These are phyloP conservation scores for Elephantulus edwardii DNA, from an alignment of 2,113 vertebrate species.

Conservation along the genomic window DNA sequence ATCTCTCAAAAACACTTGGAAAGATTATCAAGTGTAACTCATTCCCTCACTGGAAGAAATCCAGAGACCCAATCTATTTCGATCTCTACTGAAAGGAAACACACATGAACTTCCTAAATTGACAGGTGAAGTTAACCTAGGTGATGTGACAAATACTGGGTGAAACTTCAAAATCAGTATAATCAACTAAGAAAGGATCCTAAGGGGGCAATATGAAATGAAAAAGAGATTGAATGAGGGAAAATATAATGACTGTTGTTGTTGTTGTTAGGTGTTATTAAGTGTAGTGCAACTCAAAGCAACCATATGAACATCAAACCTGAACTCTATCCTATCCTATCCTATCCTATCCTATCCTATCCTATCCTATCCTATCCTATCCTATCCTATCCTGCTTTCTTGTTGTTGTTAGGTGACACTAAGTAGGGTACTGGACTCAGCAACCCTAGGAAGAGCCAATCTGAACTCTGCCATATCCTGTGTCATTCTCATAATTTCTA, in stretches of 20 bases:
- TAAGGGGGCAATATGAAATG: slow-evolving; percentile 11
- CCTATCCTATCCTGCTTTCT: too few relatives aligned
- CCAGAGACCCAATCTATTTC: not conserved
- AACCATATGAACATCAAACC: too few relatives aligned
- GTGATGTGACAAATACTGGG: not conserved
- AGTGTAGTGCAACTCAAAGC: too few relatives aligned
- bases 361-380: too few relatives aligned
- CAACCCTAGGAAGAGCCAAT: too few relatives aligned
- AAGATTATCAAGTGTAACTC: not conserved
- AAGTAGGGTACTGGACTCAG: too few relatives aligned
- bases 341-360: too few relatives aligned
- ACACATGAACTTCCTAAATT: not conserved
- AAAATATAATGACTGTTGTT: not conserved
- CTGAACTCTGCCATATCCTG: too few relatives aligned
- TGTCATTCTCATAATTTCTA: too few relatives aligned
- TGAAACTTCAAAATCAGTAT: slow-evolving; percentile 21
- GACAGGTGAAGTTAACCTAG: not conserved
- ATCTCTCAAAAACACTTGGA: not conserved
- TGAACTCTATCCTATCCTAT: too few relatives aligned
- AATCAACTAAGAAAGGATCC: not conserved
- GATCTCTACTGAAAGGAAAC: not conserved
- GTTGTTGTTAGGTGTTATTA: too few relatives aligned
- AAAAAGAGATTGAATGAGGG: not conserved
- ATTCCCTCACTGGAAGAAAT: not conserved
- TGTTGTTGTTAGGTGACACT: too few relatives aligned